Percentiles rank a stretch among this genome's conserved stretches.
Conservation (phyloP, 2,113 vertebrate genomes). For the Cyanoramphus novaezelandiae region DNA sequence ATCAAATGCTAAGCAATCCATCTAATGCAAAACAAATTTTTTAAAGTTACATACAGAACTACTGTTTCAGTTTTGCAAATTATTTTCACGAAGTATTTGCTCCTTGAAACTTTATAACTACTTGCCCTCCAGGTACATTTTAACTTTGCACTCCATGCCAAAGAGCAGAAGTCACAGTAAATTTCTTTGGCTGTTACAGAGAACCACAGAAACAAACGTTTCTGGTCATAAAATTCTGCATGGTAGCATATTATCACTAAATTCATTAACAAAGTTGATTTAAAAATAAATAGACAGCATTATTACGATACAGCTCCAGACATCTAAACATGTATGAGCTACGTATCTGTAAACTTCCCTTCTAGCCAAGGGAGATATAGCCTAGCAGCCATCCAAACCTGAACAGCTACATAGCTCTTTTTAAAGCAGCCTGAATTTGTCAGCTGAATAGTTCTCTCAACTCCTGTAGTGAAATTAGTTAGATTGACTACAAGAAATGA, state of each 20-base stretch:
- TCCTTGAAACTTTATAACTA: neutral
- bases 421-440: neutral
- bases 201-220: neutral
- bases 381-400: neutral
- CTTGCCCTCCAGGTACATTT: neutral
- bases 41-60: neutral
- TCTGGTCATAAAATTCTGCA: neutral
- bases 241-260: neutral
- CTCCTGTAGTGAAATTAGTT: neutral
- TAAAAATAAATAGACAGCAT: neutral
- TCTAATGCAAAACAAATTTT: neutral
- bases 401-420: neutral
- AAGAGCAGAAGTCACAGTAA: neutral
- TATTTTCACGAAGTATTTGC: neutral
- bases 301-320: neutral
- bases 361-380: neutral
- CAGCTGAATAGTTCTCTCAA: neutral
- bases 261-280: neutral
- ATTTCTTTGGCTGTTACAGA: neutral
- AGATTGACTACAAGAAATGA: neutral
- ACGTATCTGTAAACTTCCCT: neutral
- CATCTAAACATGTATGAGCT: neutral
- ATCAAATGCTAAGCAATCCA: neutral
- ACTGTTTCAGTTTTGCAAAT: neutral
- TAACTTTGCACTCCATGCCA: neutral